phyloP scores from a whole-genome alignment of 1,140 invertebrate genomes.

The Hyles euphorbiae region DNA sequence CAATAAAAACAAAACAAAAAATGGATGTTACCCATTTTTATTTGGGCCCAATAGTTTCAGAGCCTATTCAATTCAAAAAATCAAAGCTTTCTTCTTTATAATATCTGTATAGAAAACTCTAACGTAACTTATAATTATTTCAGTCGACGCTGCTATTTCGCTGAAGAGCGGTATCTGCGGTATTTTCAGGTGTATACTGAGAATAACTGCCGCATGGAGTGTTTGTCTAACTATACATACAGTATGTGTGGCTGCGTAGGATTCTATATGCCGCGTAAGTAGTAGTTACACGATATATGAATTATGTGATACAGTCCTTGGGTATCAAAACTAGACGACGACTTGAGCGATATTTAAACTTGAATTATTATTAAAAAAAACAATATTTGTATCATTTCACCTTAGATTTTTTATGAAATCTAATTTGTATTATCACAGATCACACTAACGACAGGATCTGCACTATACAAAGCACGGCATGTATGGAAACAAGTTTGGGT shows the following conservation, averaged over 20 bases:
- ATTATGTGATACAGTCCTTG: no score
- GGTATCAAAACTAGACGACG: no score
- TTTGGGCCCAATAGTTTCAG: no score
- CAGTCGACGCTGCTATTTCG: conserved; percentile 75
- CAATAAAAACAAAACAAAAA: no score
- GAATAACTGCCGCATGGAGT: conserved; percentile 39
- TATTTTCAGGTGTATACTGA: conserved; percentile 80
- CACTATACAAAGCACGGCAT: neutral
- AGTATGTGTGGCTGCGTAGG: conserved; percentile 29
- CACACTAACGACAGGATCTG: neutral
- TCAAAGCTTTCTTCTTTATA: no score
- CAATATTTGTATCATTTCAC: neutral
- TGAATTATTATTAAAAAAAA: no score
- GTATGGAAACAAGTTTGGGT: neutral
- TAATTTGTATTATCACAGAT: neutral
- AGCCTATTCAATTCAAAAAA: no score
- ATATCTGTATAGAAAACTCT: no score
- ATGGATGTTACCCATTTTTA: no score
- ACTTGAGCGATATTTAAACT: no score
- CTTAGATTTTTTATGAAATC: no score
- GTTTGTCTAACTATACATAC: conserved; percentile 48
- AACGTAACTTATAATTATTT: neutral
- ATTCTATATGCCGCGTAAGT: conserved; percentile 27
- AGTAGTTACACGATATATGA: no score
- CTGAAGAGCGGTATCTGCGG: conserved; percentile 65